Percentiles rank a stretch among this genome's conserved stretches.
Evolutionary conservation across 1,140 invertebrate genomes (phyloP).

Genomic region (Cydia pomonella): DNA sequence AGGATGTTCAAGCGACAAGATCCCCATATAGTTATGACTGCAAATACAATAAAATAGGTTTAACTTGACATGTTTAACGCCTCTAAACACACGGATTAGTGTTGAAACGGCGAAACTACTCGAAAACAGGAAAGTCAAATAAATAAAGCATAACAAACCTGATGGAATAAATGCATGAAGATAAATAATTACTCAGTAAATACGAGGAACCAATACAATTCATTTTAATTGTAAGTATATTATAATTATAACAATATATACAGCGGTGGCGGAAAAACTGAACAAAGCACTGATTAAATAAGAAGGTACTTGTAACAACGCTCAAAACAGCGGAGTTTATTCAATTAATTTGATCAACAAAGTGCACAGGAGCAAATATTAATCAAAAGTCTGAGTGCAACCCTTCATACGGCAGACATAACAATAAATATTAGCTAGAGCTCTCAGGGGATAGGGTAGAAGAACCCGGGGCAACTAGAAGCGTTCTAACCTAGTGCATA

Average conservation of each 20-base stretch:
- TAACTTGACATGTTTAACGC: constrained; percentile 9
- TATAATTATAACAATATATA: not conserved
- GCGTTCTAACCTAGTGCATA: constrained; percentile 2
- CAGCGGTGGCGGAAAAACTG: not conserved
- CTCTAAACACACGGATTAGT: not conserved
- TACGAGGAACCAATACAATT: not conserved
- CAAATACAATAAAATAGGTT: constrained; percentile 15
- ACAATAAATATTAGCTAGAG: constrained; percentile 23
- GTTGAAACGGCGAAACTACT: not conserved
- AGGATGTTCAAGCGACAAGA: not conserved
- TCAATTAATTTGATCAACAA: constrained; percentile 22
- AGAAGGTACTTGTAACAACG: not conserved
- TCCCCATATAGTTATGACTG: not conserved
- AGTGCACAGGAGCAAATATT: constrained; percentile 10
- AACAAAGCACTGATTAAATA: not conserved
- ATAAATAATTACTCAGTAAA: constrained; percentile 8
- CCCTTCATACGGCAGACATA: constrained; percentile 23
- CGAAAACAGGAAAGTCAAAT: constrained; percentile 10
- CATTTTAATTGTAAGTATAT: not conserved
- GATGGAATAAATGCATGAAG: not conserved
- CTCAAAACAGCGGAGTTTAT: not conserved
- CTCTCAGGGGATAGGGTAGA: not conserved
- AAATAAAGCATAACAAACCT: not conserved
- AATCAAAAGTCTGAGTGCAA: constrained; percentile 21
- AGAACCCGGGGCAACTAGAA: not conserved